Evolutionary conservation across 2,888 invertebrate species (phyloP).

Genomic region (Oeneis ivallda): DNA sequence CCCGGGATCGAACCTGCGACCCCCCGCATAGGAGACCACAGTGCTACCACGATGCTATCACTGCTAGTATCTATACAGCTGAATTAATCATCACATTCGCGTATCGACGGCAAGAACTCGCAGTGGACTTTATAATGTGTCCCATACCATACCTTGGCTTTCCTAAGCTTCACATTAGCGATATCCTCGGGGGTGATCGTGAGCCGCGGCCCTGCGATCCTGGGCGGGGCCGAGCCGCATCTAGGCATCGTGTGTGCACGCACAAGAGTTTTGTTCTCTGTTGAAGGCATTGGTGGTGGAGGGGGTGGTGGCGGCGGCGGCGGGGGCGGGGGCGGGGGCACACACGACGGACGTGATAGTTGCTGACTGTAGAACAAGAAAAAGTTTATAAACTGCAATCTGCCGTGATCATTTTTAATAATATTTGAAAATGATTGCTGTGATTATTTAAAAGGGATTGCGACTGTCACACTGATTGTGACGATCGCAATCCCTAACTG

Average conservation of each 20-base stretch:
- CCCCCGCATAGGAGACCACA: too few species aligned
- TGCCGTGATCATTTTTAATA: too few species aligned
- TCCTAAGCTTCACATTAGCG: slow-evolving; percentile 73
- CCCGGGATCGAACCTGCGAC: too few species aligned
- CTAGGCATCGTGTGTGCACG: slow-evolving; percentile 67
- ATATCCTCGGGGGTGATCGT: slow-evolving; percentile 75
- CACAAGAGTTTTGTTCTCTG: slow-evolving; percentile 51
- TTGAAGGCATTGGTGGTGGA: slow-evolving; percentile 61
- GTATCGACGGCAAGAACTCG: too few species aligned
- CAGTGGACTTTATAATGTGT: too few species aligned
- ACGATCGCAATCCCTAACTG: too few species aligned
- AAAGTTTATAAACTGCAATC: not conserved
- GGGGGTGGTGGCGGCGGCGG: slow-evolving; percentile 60
- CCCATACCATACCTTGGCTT: slow-evolving; percentile 58
- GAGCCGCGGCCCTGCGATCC: slow-evolving; percentile 60
- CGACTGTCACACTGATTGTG: too few species aligned
- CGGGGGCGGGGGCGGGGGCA: slow-evolving; percentile 53
- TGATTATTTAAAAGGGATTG: too few species aligned
- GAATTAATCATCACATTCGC: too few species aligned
- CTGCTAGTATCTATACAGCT: too few species aligned
- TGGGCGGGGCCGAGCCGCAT: slow-evolving; percentile 69
- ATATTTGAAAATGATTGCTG: too few species aligned
- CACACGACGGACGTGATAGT: slow-evolving; percentile 51
- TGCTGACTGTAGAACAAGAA: slow-evolving; percentile 43
- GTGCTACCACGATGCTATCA: too few species aligned